Evolutionary conservation across 2,113 vertebrate species (phyloP).

Genomic region (Prionailurus viverrinus): DNA sequence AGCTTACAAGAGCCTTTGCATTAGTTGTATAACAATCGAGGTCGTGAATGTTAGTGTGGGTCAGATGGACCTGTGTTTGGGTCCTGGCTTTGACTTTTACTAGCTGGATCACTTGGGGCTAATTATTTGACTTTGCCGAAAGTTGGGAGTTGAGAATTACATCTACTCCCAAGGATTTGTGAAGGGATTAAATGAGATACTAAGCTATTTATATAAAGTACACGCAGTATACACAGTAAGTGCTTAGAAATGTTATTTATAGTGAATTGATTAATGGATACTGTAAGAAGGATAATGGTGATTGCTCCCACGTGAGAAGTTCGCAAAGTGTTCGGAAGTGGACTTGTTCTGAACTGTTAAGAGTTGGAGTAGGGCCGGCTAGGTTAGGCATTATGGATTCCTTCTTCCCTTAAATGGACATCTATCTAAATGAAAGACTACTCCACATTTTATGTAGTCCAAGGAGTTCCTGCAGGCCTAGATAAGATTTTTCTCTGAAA

Average conservation of each 20-base stretch:
- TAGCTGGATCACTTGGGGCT: background rate
- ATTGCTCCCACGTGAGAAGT: background rate
- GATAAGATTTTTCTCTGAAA: background rate
- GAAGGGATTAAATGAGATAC: conserved; percentile 16
- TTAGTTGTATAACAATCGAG: background rate
- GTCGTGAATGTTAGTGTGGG: background rate
- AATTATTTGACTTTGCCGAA: conserved; percentile 22
- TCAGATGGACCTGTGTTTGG: background rate
- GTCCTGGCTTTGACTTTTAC: background rate
- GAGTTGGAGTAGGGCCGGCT: background rate
- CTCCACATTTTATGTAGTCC: background rate
- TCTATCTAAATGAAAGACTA: background rate
- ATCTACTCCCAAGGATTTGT: background rate
- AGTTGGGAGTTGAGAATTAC: background rate
- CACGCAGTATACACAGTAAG: background rate
- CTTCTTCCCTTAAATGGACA: background rate
- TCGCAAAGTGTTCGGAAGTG: background rate
- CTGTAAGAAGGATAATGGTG: background rate
- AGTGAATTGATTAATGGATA: background rate
- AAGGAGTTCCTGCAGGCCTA: background rate
- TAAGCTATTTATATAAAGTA: background rate
- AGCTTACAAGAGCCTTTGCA: background rate
- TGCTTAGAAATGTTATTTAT: conserved; percentile 25
- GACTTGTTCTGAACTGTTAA: conserved; percentile 3
- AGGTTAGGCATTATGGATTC: background rate